Evolutionary conservation across 1,140 invertebrate species (phyloP), one percentile per base, ranked within the genome.

Genomic region (Aphelinus atriplicis): DNA sequence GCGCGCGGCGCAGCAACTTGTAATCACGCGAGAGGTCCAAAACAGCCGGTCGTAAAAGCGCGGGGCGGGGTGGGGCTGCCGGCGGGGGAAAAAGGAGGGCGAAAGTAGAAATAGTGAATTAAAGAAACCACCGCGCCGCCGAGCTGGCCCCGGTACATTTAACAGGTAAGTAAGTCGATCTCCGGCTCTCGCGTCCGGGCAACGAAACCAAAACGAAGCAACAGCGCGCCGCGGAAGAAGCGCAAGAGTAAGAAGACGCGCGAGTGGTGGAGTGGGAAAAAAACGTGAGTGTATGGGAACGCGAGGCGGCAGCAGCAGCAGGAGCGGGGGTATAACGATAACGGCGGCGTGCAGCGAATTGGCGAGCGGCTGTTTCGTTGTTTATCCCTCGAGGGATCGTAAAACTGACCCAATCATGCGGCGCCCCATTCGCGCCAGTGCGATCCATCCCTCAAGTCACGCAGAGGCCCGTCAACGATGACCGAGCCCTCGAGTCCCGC

Each of bases 381-480:
- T 85, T 83, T 82, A 85, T 88, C 85, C 85, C 86, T 68, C 48
- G 82, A 83, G 85, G 83, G 80, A 84, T 86, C 86, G 82, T 89
- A 88, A 89, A 89, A 88, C 83, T 85, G 86, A 89, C 88, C 87
- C 87, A 89, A 89, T 89, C 88, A 87, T 89, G 73, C 78, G 58
- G 60, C 73, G 71, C 77, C 75, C 66, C 51, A 69, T 69, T 70
- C 63, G 7, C 46, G 48, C 47, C 10, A 55, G 45, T 1, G 61
- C 47, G 43, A 45, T 42, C 50, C 56, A 67, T 68, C 10, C 72
- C n/a, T 63, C 72, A 50, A 74, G 63, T 60, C 71, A 73, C 55
- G 55, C 55, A 67, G 57, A 73, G 56, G 26, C 47, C 46, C 63
- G 46, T 42, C 50, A 64, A 73, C 55, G 64, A 61, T 26, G 56